Base-by-base conservation (phyloP, 2,888 invertebrate genomes). In the Nebria brevicollis region DNA sequence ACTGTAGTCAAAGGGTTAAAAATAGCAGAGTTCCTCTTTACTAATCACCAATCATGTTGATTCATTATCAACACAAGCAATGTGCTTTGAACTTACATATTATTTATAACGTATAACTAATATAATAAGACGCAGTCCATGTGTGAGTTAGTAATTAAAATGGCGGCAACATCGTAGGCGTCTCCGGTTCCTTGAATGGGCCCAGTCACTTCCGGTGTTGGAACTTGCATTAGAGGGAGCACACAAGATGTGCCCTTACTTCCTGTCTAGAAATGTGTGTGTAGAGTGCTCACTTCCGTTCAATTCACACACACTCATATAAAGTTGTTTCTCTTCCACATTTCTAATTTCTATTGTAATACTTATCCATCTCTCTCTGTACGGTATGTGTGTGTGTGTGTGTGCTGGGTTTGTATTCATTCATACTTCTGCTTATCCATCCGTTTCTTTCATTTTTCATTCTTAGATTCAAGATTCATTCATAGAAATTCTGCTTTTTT, bases 281-380 rank as follows among this genome's bases (percentile, higher is more conserved):
- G 25, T 34, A 70, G 54, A 86, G 86, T 85, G 85, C 84, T 84
- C 84, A 85, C 87, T 87, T 87, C 87, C 87, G 86, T 87, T 85
- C 85, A 85, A 86, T 87, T 87, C 87, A 87, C 70, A 34, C 70
- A 70, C 70, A 70, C 25, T 15, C 25, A 70, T 5, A 34, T 15
- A 70, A 74, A 8, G 54, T 54, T 54, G 13, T 54, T 13, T 13
- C 13, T 54, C 54, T 54, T 54, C 11, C 7, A 54, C 54, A 54
- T 54, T 54, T 54, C 54, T 54, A 54, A 54, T 54, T 54, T 54
- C 13, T 8, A 8, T 54, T 54, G 54, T 54, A 54, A 54, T 54
- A 8, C 13, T 13, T 54, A 13, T 3, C 54, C 54, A 54, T 54
- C 54, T 54, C 8, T 54, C 11, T 54, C 13, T 54, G 7, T 54